Evolutionary conservation across 2,113 vertebrate species (phyloP).

Genomic region (Potamarius usumacintae): DNA sequence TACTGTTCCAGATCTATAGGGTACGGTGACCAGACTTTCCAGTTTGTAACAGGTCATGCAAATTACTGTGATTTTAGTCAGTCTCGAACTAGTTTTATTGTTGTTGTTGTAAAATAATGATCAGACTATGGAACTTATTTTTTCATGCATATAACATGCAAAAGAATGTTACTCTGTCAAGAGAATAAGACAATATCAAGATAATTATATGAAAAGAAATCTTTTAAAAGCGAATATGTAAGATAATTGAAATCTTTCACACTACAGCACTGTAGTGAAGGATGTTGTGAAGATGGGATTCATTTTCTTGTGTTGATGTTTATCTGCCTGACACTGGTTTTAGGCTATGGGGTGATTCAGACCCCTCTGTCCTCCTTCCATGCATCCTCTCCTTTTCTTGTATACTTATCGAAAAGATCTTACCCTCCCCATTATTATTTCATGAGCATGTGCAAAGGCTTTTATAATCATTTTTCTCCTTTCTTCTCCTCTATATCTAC

Average conservation of each 20-base stretch:
- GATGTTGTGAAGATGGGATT: slow-evolving; percentile 20
- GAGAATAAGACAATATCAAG: too few species aligned
- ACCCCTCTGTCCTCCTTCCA: slow-evolving; percentile 1
- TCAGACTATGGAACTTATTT: background rate
- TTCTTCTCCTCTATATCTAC: background rate
- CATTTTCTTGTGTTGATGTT: slow-evolving; percentile 42
- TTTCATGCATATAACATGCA: background rate
- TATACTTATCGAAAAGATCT: background rate
- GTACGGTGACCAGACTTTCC: too few species aligned
- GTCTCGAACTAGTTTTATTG: too few species aligned
- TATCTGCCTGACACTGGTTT: slow-evolving; percentile 52
- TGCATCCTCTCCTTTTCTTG: background rate
- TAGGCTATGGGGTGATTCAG: slow-evolving; percentile 45
- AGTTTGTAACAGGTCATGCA: too few species aligned
- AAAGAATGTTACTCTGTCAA: background rate
- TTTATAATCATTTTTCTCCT: background rate
- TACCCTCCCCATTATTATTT: background rate
- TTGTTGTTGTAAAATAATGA: background rate
- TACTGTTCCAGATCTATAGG: too few species aligned
- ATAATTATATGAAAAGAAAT: background rate
- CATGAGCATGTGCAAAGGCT: background rate
- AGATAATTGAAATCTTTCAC: background rate
- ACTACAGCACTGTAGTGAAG: background rate
- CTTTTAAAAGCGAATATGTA: background rate
- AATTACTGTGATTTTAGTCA: too few species aligned